These are phyloP conservation scores for Streblospio benedicti DNA, from an alignment of 1,140 invertebrate genomes.

Conservation along the genomic window DNA sequence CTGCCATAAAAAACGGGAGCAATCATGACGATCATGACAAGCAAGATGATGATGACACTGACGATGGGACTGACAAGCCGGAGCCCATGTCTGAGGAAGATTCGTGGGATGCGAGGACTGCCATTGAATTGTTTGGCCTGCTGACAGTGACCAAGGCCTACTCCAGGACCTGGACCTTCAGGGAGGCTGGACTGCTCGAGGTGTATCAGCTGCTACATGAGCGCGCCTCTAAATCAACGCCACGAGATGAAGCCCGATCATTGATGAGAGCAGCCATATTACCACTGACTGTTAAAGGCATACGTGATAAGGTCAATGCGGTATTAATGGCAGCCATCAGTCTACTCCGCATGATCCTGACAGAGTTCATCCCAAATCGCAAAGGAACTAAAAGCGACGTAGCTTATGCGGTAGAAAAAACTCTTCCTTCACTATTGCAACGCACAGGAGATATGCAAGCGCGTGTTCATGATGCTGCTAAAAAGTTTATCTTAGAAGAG, in stretches of 20 bases:
- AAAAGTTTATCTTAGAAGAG: slow-evolving; percentile 77
- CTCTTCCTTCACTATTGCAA: slow-evolving; percentile 73
- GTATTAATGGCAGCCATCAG: slow-evolving; percentile 43
- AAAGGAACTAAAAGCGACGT: slow-evolving; percentile 42
- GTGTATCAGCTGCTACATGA: no score
- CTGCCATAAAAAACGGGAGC: slow-evolving; percentile 54
- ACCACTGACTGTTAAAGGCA: slow-evolving; percentile 36
- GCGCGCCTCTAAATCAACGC: slow-evolving; percentile 27
- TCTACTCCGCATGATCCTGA: slow-evolving; percentile 37
- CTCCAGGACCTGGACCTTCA: slow-evolving; percentile 83
- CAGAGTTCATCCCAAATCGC: slow-evolving; percentile 37
- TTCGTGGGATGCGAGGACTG: slow-evolving; percentile 76
- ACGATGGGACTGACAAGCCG: slow-evolving; percentile 25
- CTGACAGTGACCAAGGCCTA: slow-evolving; percentile 85
- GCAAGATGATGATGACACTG: background rate
- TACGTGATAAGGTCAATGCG: slow-evolving; percentile 45
- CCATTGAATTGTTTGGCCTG: slow-evolving; percentile 82
- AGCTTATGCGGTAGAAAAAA: slow-evolving; percentile 54
- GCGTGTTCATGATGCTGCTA: slow-evolving; percentile 80
- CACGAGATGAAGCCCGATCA: slow-evolving; percentile 39
- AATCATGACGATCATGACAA: no score
- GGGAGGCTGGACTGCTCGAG: slow-evolving; percentile 74
- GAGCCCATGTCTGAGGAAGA: slow-evolving; percentile 62
- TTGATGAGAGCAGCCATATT: slow-evolving; percentile 38
- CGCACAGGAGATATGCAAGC: slow-evolving; percentile 78